Conservation (phyloP, 2,113 vertebrate genomes). For the Alosa alosa region DNA sequence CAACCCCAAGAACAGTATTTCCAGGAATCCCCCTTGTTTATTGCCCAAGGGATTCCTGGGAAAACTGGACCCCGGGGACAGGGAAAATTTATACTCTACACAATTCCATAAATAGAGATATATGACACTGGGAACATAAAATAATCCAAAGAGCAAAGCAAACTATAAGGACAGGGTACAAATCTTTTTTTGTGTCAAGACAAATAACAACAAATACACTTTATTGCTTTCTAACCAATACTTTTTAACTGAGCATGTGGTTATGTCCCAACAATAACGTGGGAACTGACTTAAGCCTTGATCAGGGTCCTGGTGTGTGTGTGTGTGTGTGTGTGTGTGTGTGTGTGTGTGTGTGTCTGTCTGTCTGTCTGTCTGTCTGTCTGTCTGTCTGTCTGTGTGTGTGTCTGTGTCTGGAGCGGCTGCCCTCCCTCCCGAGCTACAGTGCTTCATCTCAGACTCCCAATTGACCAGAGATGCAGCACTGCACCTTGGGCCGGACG, state of each 20-base stretch:
- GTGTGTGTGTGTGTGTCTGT: no score
- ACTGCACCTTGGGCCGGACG: constrained; percentile 97
- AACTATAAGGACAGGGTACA: background rate
- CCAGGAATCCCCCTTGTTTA: constrained; percentile 97
- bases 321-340: no score
- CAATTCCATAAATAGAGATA: background rate
- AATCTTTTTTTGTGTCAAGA: background rate
- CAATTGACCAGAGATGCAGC: constrained; percentile 99
- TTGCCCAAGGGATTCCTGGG: constrained; percentile 99
- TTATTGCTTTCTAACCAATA: background rate
- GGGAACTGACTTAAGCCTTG: no score
- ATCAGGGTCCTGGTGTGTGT: background rate
- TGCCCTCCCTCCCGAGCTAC: constrained; percentile 89
- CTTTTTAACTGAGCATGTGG: no score
- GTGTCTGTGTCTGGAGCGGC: background rate
- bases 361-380: no score
- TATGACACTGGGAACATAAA: background rate
- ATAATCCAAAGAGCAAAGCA: background rate
- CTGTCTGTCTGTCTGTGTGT: background rate
- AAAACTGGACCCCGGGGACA: constrained; percentile 99
- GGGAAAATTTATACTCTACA: constrained; percentile 58
- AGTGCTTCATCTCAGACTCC: constrained; percentile 99
- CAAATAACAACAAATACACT: background rate
- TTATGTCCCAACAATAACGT: no score
- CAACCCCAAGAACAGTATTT: constrained; percentile 99